These are phyloP conservation scores for Tragelaphus oryx DNA, from an alignment of 2,797 vertebrate genomes.

Conservation along the genomic window DNA sequence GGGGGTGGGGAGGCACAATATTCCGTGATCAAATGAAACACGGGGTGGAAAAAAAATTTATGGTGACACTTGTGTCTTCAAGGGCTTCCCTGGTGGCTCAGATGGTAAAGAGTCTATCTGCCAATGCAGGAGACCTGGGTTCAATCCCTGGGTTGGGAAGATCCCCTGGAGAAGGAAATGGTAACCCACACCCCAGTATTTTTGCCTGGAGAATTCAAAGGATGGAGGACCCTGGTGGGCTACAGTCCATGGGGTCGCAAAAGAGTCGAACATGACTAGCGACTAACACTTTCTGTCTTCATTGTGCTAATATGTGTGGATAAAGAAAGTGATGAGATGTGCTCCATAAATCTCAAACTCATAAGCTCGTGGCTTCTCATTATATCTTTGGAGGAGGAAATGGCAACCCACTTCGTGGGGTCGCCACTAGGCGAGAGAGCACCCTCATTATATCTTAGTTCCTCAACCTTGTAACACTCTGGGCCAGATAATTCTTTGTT, in stretches of 20 bases:
- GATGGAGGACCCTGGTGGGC: background rate
- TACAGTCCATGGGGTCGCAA: background rate
- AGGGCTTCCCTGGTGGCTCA: background rate
- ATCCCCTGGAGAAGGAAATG: background rate
- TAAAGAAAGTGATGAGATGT: background rate
- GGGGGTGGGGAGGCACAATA: accelerated
- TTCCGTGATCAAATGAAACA: background rate
- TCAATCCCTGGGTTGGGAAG: background rate
- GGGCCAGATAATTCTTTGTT: background rate
- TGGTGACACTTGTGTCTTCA: background rate
- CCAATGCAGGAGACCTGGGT: background rate
- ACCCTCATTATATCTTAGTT: background rate
- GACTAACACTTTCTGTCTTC: background rate
- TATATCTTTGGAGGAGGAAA: background rate
- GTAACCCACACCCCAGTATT: background rate
- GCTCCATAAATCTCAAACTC: background rate
- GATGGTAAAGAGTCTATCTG: background rate
- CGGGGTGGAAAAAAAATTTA: background rate
- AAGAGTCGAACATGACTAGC: background rate
- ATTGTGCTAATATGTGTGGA: background rate
- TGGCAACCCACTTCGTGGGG: background rate
- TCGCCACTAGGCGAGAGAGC: background rate
- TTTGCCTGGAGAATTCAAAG: background rate
- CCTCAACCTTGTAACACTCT: background rate
- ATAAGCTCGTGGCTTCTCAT: background rate